Evolutionary conservation across 2,888 invertebrate species (phyloP), one percentile per base, ranked within the genome.

Genomic region (Eudemis profundana): DNA sequence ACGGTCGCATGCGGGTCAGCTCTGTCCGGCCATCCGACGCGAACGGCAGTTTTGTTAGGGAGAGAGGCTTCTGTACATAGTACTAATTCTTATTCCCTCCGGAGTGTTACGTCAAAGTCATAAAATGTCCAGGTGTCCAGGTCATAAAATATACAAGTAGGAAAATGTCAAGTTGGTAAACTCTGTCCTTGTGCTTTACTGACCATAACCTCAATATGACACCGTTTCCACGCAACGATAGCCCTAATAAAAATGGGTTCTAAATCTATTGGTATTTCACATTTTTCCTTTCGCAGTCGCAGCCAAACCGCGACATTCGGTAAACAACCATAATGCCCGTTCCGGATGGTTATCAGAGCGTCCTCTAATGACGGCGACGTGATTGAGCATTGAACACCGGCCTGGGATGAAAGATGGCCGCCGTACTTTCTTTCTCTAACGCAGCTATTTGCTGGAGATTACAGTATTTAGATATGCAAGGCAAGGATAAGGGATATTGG

Each of bases 321-420:
- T 73, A 74, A 77, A 78, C 69, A 72, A 73, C 69, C 69, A 72
- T 79, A 75, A 78, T 71, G 67, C 51, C 71, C 70, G 82, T 66
- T 70, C 83, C 73, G 74, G 71, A 79, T 78, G 74, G 73, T 78
- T 82, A 84, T 81, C 79, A 83, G 84, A 84, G 83, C 84, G 72
- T 81, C 76, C 74, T 70, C 70, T 79, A 78, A 81, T 78, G 74
- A 75, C 71, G 54, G 71, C 68, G 64, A 83, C 83, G 83, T 84
- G 83, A 81, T 82, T 74, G 74, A 73, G 68, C 70, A 70, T 68
- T 65, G 72, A 69, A 70, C 68, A 69, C 67, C 27, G 70, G 62
- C 61, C 61, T 66, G 56, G 51, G 49, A 53, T 65, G 67, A 67
- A 68, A 71, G 65, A 72, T 49, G 42, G 57, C 21, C 56, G 66